Base-by-base conservation (phyloP, 2,888 invertebrate genomes). In the Clostera curtula region DNA sequence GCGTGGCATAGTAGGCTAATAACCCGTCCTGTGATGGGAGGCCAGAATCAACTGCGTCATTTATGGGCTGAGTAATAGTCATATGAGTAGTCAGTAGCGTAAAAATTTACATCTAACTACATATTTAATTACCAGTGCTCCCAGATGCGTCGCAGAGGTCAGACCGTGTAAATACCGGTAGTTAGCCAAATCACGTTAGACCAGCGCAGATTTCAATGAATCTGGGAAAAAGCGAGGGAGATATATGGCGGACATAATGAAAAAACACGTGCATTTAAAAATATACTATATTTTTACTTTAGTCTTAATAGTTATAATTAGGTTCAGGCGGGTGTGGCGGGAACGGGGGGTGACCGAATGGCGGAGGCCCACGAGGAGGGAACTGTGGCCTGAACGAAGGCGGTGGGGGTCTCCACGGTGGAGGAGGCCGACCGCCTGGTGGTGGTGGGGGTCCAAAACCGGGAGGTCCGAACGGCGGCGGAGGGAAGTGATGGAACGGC, bases 311-410 rank as follows among this genome's bases (percentile, higher is more conserved):
- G 53, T 79, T 82, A 66, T 80, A 82, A 48, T 76, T 80, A 17
- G 74, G 73, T 51, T 82, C 82, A 62, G 80, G 82, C 63, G 79
- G 80, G 62, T 79, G 82, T 52, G 77, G 79, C 31, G 91, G 92
- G 39, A 91, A 91, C 0, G 91, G 90, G 0, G 90, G 89, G 17
- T 90, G 89, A 43, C 90, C 86, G 18, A 90, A 90, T 4, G 69
- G 69, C 0, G 71, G 70, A 1, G 65, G 49, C 6, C 49, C 49
- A 8, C 49, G 37, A 0, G 49, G 66, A 2, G 64, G 69, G 38
- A 56, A 67, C 30, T 64, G 60, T 19, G 66, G 64, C 9, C 49
- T 49, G 46, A 70, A 68, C 3, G 70, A 72, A 9, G 71, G 73
- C 8, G 77, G 77, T 0, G 79, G 82, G 0, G 75, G 80, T 0